These are phyloP conservation scores for Lophius piscatorius DNA, from an alignment of 2,113 vertebrate genomes.

Conservation along the genomic window DNA sequence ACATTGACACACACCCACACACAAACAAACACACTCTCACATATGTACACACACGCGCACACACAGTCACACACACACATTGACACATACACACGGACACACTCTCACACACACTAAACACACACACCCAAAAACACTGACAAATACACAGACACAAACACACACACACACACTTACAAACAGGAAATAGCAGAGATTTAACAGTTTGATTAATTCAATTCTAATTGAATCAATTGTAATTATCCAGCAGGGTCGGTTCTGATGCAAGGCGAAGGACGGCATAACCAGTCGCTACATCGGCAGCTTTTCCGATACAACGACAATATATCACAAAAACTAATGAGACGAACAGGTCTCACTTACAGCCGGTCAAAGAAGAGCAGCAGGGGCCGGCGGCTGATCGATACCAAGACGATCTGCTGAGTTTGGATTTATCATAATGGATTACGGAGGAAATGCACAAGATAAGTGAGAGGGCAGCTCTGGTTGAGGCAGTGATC, in stretches of 20 bases:
- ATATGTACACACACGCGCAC: too few relatives aligned
- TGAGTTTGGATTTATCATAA: slow-evolving; percentile 38
- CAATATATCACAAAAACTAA: slow-evolving; percentile 38
- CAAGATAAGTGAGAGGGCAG: slow-evolving; percentile 12
- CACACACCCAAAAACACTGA: too few relatives aligned
- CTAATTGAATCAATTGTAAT: slow-evolving; percentile 91
- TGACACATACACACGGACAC: too few relatives aligned
- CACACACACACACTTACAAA: too few relatives aligned
- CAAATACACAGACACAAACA: too few relatives aligned
- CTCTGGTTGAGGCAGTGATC: slow-evolving; percentile 20
- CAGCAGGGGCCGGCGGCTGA: slow-evolving; percentile 4
- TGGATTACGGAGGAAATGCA: slow-evolving; percentile 13
- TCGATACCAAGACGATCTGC: slow-evolving; percentile 52
- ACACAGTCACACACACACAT: too few relatives aligned
- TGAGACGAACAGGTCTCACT: slow-evolving; percentile 21
- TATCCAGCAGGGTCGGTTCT: slow-evolving; percentile 81
- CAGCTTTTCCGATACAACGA: slow-evolving; percentile 50
- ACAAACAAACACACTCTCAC: too few relatives aligned
- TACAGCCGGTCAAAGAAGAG: slow-evolving; percentile 16
- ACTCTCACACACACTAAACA: too few relatives aligned
- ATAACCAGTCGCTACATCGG: slow-evolving; percentile 42
- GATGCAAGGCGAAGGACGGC: slow-evolving; percentile 54
- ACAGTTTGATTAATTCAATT: slow-evolving; percentile 90
- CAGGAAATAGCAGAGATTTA: slow-evolving; percentile 88
- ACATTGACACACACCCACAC: too few relatives aligned